Conservation (phyloP, 2,888 invertebrate species). For the Lasioglossum figueresi region DNA sequence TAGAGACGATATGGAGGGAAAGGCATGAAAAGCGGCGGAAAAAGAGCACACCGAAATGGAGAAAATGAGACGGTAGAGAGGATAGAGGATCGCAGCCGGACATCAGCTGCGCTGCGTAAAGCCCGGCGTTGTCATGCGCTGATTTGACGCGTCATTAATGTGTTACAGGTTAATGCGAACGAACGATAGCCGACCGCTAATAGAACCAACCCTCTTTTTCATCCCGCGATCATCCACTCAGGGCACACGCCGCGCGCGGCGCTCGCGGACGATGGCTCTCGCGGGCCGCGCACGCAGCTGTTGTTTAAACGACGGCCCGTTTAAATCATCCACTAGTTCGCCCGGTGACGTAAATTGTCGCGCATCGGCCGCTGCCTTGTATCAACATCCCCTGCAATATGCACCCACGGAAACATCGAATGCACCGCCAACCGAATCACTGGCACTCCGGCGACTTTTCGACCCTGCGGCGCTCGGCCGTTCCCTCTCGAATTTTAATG, state of each 20-base stretch:
- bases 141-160: constrained; percentile 75
- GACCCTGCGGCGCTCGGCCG: not conserved
- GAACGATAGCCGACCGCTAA: constrained; percentile 52
- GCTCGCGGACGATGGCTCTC: not conserved
- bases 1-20: too few species aligned
- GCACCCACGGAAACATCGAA: constrained; percentile 31
- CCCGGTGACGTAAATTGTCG: constrained; percentile 67
- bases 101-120: constrained; percentile 63
- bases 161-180: constrained; percentile 68
- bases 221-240: constrained; percentile 11
- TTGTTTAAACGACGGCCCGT: constrained; percentile 58
- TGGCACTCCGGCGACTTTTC: not conserved
- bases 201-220: constrained; percentile 56
- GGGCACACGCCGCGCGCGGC: constrained; percentile 20
- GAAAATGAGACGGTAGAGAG: constrained; percentile 12
- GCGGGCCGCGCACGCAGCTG: constrained; percentile 48
- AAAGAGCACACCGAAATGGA: too few species aligned
- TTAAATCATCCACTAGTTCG: constrained; percentile 67
- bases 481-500: too few species aligned
- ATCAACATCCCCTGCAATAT: constrained; percentile 58
- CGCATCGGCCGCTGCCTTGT: constrained; percentile 55
- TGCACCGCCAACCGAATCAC: not conserved
- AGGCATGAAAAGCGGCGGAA: too few species aligned
- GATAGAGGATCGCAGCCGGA: constrained; percentile 60
- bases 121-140: constrained; percentile 73